These are phyloP conservation scores for Dolichomitus sp. DNA, from an alignment of 2,888 invertebrate genomes.

Conservation along the genomic window DNA sequence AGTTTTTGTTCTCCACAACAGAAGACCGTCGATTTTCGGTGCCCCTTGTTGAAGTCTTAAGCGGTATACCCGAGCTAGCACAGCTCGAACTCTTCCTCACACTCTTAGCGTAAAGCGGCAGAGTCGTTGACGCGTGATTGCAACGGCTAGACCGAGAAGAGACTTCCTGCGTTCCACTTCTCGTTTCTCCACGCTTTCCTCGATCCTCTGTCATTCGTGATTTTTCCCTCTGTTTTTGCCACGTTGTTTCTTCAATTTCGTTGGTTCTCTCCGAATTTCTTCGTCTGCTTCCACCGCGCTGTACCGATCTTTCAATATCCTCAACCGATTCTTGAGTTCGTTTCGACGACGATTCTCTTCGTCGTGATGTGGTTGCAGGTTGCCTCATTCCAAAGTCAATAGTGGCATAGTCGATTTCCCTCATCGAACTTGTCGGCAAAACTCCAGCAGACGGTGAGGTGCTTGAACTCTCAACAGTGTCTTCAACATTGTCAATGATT, in stretches of 20 bases:
- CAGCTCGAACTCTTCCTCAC: constrained; percentile 75
- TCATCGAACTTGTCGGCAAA: constrained; percentile 32
- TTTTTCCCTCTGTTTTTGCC: constrained; percentile 50
- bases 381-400: constrained; percentile 46
- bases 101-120: constrained; percentile 79
- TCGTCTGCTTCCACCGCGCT: constrained; percentile 18
- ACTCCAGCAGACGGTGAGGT: neutral
- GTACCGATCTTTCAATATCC: constrained; percentile 50
- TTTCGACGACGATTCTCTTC: constrained; percentile 9
- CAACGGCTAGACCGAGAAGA: constrained; percentile 40
- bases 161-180: constrained; percentile 47
- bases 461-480: constrained; percentile 42
- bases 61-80: constrained; percentile 70
- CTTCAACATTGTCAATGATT: constrained; percentile 79
- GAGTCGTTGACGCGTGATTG: constrained; percentile 74
- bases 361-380: neutral
- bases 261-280: constrained; percentile 16
- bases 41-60: constrained; percentile 68
- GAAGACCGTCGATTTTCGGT: constrained; percentile 56
- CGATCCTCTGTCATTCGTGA: constrained; percentile 40
- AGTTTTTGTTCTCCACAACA: constrained; percentile 47
- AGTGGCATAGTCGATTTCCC: constrained; percentile 54
- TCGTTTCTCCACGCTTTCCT: constrained; percentile 45
- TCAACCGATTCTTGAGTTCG: constrained; percentile 19
- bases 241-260: constrained; percentile 16